A percentile compares a stretch with the other conserved stretches of the same genome.
These are phyloP conservation scores for Acrocephalus kingi DNA, from an alignment of 2,113 vertebrate species.

Conservation along the genomic window DNA sequence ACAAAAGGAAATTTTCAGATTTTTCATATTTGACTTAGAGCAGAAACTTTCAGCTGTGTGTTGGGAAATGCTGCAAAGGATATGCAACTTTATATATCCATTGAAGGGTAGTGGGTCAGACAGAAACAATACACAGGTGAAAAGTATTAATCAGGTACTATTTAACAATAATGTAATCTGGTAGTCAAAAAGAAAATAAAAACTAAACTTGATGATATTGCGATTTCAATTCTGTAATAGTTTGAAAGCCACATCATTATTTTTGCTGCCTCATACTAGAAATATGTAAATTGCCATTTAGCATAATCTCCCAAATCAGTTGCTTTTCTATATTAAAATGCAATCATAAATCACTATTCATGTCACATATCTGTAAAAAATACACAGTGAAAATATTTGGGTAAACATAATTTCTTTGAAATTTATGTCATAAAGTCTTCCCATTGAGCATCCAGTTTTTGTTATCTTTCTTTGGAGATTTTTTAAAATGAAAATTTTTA, in stretches of 20 bases:
- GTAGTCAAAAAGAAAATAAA: not conserved
- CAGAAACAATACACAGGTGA: not conserved
- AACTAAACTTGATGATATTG: not conserved
- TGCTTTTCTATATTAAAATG: conserved; percentile 4
- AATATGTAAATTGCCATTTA: not conserved
- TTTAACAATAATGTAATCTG: not conserved
- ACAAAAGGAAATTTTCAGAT: not conserved
- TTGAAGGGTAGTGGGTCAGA: not conserved
- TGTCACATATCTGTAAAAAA: not conserved
- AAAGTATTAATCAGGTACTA: not conserved
- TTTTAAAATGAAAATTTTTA: not conserved
- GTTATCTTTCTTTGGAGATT: not conserved
- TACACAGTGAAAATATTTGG: not conserved
- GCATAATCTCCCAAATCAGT: not conserved
- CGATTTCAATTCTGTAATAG: not conserved
- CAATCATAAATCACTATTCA: not conserved
- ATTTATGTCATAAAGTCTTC: not conserved
- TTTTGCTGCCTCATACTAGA: not conserved
- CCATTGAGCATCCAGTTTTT: not conserved
- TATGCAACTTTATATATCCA: not conserved
- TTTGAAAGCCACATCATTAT: not conserved
- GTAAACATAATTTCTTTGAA: not conserved
- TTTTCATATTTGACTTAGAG: not conserved
- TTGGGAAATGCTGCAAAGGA: not conserved
- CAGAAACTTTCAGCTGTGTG: not conserved